Conservation (phyloP, 2,113 vertebrate genomes). For the Daboia siamensis region DNA sequence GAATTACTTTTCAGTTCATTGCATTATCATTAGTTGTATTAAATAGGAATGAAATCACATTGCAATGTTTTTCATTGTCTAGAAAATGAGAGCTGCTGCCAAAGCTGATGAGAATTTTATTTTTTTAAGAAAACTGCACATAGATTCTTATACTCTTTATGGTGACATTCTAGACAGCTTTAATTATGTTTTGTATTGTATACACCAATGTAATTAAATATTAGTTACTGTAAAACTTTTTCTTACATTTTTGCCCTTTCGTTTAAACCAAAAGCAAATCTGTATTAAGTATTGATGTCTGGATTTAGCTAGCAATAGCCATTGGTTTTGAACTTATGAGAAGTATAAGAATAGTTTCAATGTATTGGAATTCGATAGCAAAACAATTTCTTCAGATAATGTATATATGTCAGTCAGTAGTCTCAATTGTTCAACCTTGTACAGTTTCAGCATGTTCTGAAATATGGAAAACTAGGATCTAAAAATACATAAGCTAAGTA, state of each 20-base stretch:
- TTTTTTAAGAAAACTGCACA: neutral
- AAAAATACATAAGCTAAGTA: neutral
- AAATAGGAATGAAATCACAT: constrained; percentile 2
- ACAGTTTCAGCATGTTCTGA: neutral
- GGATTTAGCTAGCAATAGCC: neutral
- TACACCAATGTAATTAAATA: neutral
- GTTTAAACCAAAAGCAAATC: neutral
- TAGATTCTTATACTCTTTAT: neutral
- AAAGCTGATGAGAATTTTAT: neutral
- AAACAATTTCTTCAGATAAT: neutral
- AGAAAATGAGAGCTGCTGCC: neutral
- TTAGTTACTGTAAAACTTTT: neutral
- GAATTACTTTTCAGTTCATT: neutral
- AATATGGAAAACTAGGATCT: neutral
- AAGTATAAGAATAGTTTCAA: neutral
- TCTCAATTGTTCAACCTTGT: neutral
- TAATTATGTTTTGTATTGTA: neutral
- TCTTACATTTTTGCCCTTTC: neutral
- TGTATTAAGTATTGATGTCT: neutral
- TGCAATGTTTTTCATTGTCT: neutral
- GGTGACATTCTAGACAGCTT: neutral
- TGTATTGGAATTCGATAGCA: neutral
- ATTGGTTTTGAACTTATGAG: neutral
- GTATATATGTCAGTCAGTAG: neutral
- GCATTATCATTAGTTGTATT: neutral